Evolutionary conservation across 2,888 invertebrate genomes (phyloP).

Genomic region (Carpatolechia fugitivella): DNA sequence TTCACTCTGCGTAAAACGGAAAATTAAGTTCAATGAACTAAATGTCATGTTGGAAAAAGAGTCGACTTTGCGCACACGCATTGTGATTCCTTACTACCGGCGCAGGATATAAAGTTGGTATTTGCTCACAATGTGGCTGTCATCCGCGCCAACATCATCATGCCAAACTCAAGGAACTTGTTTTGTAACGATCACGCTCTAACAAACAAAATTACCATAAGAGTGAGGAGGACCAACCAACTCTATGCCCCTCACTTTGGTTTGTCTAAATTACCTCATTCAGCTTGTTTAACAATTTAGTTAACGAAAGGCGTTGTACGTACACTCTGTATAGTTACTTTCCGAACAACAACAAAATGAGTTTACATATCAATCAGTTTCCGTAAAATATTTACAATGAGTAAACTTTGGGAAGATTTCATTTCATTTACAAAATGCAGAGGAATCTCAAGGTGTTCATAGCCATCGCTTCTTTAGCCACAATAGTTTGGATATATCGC

Average conservation of each 20-base stretch:
- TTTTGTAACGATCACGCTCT: neutral
- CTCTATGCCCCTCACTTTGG: neutral
- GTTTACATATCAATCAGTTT: no score
- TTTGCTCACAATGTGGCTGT: neutral
- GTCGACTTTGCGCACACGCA: neutral
- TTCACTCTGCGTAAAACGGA: neutral
- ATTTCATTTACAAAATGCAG: conserved; percentile 2
- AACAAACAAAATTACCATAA: neutral
- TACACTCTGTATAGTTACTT: neutral
- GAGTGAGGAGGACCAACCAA: neutral
- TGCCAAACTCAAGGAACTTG: neutral
- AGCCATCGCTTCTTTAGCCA: neutral
- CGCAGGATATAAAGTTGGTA: neutral
- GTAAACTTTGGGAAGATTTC: neutral
- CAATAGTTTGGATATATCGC: neutral
- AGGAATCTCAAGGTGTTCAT: neutral
- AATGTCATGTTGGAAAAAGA: neutral
- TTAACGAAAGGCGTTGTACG: neutral
- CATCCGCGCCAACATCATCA: no score
- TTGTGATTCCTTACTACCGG: neutral
- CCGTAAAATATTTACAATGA: neutral
- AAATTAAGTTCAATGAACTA: neutral
- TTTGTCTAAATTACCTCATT: neutral
- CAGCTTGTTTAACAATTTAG: neutral
- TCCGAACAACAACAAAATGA: neutral